Base-by-base conservation (phyloP, 2,888 invertebrate species). In the Dinocampus coccinellae region DNA sequence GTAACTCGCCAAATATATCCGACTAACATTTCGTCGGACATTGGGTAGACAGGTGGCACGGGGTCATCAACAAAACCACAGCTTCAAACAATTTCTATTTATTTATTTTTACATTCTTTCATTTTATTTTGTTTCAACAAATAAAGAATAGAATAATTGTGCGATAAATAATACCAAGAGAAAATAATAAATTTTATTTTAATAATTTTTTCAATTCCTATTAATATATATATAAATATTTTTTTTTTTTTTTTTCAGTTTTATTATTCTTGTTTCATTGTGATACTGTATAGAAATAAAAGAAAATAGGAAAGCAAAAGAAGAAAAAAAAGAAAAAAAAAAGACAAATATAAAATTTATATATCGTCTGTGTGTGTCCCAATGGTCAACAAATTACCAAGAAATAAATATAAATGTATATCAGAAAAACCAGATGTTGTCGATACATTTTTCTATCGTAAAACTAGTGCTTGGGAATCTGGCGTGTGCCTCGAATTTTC, bases 11-110 rank as follows among this genome's bases (percentile, higher is more conserved):
- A 53, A 65, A 24, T 55, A 20, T 47, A n/a, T 47, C 47, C 20
- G 39, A 36, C 66, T 61, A 65, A 70, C 42, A 62, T 70, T 53
- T 47, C 26, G 16, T 1, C 4, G 64, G 63, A 68, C 68, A 57
- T 60, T n/a, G n/a, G 36, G 42, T 61, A 71, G 71, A 71, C 71
- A 66, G 73, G 73, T 73, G 73, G 73, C 63, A 70, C 66, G 42
- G 61, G 61, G 47, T 47, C 47, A 47, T 39, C 64, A 67, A 63
- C 68, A 63, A n/a, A 60, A 73, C 70, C 61, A 47, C 65, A 70
- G 47, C 33, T n/a, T 57, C 55, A 22, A 29, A 52, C 39, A 53
- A 26, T 64, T 16, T 70, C 39, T 57, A 58, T 58, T 57, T 47
- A 22, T n/a, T n/a, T 13, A n/a, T 39, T 13, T 39, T 33, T 33